Evolutionary conservation across 2,888 invertebrate genomes (phyloP).

Genomic region (Elysia crispata): DNA sequence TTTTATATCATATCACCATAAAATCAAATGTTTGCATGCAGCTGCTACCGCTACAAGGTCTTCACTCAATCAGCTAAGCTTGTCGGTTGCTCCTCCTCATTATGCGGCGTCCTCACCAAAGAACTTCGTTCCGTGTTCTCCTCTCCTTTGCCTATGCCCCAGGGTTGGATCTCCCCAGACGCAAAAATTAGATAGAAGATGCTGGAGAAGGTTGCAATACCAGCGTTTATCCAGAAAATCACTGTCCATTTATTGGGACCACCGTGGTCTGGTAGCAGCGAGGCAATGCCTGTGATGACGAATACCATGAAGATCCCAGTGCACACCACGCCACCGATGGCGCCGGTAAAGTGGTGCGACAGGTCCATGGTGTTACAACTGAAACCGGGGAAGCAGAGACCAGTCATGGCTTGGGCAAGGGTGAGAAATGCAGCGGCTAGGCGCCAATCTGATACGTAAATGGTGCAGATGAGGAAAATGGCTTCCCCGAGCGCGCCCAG

Average conservation of each 20-base stretch:
- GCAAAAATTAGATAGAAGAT: not conserved
- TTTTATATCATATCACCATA: no score
- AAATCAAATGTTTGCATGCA: no score
- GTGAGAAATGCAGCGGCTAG: not conserved
- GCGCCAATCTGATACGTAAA: not conserved
- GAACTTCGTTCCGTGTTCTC: no score
- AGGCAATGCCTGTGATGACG: not conserved
- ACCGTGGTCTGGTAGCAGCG: not conserved
- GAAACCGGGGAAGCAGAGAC: no score
- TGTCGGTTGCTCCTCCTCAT: no score
- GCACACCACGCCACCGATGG: not conserved
- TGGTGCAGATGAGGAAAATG: not conserved
- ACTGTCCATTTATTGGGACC: no score
- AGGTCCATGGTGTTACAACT: not conserved
- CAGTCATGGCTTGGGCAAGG: not conserved
- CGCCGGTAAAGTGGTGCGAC: not conserved
- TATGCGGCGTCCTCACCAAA: no score
- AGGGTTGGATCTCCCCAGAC: not conserved
- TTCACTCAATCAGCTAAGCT: no score
- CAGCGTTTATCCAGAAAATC: no score
- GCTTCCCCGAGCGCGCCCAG: not conserved
- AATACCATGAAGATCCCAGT: not conserved
- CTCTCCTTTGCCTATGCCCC: not conserved
- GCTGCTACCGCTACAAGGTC: no score
- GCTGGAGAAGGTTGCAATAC: not conserved